phyloP scores from a whole-genome alignment of 2,888 invertebrate genomes.

The Euphydryas editha region DNA sequence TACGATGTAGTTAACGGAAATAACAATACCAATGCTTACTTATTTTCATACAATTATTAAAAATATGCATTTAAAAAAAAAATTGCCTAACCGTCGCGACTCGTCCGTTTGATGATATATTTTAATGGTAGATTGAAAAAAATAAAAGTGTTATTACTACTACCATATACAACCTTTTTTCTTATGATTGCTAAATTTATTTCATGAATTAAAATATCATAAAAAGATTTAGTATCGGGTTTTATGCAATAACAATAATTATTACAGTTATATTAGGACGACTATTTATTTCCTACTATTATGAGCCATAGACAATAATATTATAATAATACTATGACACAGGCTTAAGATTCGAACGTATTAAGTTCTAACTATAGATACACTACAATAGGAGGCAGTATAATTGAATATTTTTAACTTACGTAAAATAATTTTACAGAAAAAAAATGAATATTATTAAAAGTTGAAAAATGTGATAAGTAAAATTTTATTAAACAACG shows the following conservation, averaged over 20 bases:
- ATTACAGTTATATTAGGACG: slow-evolving; percentile 3
- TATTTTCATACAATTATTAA: no score
- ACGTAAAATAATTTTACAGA: neutral
- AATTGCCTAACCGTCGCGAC: no score
- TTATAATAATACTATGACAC: slow-evolving; percentile 9
- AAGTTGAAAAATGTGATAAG: neutral
- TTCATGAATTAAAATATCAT: neutral
- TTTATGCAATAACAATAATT: neutral
- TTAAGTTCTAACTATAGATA: slow-evolving; percentile 2
- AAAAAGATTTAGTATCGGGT: neutral
- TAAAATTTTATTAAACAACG: neutral
- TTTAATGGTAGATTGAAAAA: no score
- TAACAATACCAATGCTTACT: no score
- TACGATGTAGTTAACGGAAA: no score
- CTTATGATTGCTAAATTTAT: neutral
- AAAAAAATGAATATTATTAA: neutral
- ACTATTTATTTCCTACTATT: neutral
- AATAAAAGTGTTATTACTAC: no score
- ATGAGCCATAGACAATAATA: slow-evolving; percentile 8
- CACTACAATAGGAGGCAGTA: slow-evolving; percentile 9
- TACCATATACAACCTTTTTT: neutral
- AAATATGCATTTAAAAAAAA: no score
- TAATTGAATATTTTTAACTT: neutral
- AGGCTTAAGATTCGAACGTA: neutral
- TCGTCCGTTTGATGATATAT: no score